phyloP scores from a whole-genome alignment of 2,797 vertebrate species.

The Acipenser ruthenus region DNA sequence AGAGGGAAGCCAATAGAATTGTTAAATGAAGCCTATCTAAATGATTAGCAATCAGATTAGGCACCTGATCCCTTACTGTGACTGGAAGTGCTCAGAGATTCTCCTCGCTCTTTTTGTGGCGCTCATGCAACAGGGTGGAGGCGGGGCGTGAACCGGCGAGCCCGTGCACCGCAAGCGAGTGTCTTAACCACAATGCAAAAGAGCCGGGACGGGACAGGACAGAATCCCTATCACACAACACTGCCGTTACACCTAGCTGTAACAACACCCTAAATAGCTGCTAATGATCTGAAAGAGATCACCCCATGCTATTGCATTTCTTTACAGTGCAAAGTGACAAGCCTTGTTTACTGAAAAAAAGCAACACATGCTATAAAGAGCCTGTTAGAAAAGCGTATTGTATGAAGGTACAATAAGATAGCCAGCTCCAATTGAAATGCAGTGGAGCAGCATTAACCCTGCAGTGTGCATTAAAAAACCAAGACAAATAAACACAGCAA shows the following conservation, averaged over 20 bases:
- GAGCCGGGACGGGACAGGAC: background rate
- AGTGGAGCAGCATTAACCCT: slow-evolving; percentile 64
- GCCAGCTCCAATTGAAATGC: slow-evolving; percentile 67
- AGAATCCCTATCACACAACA: background rate
- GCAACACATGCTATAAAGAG: background rate
- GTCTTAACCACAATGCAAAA: too few relatives aligned
- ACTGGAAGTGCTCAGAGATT: too few relatives aligned
- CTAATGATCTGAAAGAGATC: too few relatives aligned
- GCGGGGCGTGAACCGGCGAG: too few relatives aligned
- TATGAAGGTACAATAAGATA: slow-evolving; percentile 72
- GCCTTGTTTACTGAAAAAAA: slow-evolving; percentile 1
- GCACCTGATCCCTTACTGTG: too few relatives aligned
- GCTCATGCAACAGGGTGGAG: too few relatives aligned
- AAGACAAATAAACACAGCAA: slow-evolving; percentile 48
- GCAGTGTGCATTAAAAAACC: slow-evolving; percentile 59
- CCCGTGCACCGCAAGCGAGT: too few relatives aligned
- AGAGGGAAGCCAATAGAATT: too few relatives aligned
- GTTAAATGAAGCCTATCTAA: too few relatives aligned
- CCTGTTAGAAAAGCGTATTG: slow-evolving; percentile 65
- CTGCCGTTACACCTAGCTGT: background rate
- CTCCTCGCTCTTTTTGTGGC: too few relatives aligned
- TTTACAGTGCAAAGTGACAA: slow-evolving; percentile 1
- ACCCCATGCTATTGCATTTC: too few relatives aligned
- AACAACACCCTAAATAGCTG: slow-evolving; percentile 13
- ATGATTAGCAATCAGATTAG: too few relatives aligned